phyloP scores from a whole-genome alignment of 1,140 invertebrate species.

The Ceratoteleas bidentatus region DNA sequence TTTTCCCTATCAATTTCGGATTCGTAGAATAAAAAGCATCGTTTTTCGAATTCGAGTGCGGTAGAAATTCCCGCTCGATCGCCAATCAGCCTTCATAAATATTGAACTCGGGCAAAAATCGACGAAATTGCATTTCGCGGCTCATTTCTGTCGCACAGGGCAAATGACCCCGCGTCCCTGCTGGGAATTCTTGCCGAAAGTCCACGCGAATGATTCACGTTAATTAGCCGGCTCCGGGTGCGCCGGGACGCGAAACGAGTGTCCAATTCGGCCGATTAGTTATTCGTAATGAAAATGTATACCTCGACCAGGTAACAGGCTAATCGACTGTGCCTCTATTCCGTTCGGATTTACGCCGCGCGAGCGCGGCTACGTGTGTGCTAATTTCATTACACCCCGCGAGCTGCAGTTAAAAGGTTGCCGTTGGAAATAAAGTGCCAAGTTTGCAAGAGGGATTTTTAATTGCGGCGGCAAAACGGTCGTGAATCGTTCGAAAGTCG shows the following conservation, averaged over 20 bases:
- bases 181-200: conserved; percentile 22
- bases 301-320: conserved; percentile 30
- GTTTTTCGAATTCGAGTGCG: neutral
- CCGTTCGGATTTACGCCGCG: conserved; percentile 36
- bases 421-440: neutral
- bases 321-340: conserved; percentile 28
- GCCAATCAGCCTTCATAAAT: conserved; percentile 9
- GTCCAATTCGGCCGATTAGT: conserved; percentile 66
- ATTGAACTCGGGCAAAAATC: conserved; percentile 2
- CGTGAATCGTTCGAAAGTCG: neutral
- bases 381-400: conserved; percentile 14
- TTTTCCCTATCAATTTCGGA: too few species aligned
- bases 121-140: conserved; percentile 11
- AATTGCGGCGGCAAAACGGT: too few species aligned
- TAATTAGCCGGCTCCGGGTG: conserved; percentile 17
- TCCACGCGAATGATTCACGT: conserved; percentile 19
- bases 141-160: conserved; percentile 1
- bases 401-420: neutral
- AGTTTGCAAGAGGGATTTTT: too few species aligned
- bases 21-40: neutral
- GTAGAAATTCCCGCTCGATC: neutral
- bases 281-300: conserved; percentile 68
- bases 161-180: conserved; percentile 12
- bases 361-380: conserved; percentile 4
- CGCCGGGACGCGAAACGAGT: conserved; percentile 25